phyloP scores from a whole-genome alignment of 2,888 invertebrate genomes.

The Drosophila monieri region DNA sequence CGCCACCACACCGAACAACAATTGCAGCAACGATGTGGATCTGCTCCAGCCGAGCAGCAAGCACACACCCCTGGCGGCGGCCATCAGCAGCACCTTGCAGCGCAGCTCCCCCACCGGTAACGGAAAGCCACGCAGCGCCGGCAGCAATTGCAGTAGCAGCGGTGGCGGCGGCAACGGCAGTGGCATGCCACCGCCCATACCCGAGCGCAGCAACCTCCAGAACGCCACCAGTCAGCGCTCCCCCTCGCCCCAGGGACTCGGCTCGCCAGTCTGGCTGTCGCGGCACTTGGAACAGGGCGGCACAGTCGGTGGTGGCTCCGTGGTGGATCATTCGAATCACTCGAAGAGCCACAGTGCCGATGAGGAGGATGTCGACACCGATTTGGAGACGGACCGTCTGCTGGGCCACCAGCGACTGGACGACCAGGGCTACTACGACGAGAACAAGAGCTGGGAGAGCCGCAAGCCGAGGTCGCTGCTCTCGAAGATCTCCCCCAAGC shows the following conservation, averaged over 20 bases:
- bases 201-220: conserved; percentile 72
- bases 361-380: conserved; percentile 96
- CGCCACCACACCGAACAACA: conserved; percentile 85
- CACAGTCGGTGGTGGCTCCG: conserved; percentile 30
- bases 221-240: conserved; percentile 54
- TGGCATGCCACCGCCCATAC: conserved; percentile 78
- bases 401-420: conserved; percentile 97
- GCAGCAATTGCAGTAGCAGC: conserved; percentile 56
- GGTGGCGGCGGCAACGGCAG: conserved; percentile 28
- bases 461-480: conserved; percentile 82
- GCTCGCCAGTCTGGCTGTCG: conserved; percentile 89
- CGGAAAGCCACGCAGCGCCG: conserved; percentile 45
- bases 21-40: conserved; percentile 61
- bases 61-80: conserved; percentile 45
- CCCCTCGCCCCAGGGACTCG: conserved; percentile 81
- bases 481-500: conserved; percentile 84
- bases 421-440: conserved; percentile 95
- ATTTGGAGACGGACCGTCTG: conserved; percentile 97
- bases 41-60: conserved; percentile 62
- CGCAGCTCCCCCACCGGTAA: conserved; percentile 61
- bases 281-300: conserved; percentile 84
- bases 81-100: conserved; percentile 56
- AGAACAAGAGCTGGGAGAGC: conserved; percentile 86
- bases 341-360: conserved; percentile 88
- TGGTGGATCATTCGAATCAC: conserved; percentile 85